phyloP scores from a whole-genome alignment of 2,797 vertebrate species.

The Lagocephalus sceleratus region DNA sequence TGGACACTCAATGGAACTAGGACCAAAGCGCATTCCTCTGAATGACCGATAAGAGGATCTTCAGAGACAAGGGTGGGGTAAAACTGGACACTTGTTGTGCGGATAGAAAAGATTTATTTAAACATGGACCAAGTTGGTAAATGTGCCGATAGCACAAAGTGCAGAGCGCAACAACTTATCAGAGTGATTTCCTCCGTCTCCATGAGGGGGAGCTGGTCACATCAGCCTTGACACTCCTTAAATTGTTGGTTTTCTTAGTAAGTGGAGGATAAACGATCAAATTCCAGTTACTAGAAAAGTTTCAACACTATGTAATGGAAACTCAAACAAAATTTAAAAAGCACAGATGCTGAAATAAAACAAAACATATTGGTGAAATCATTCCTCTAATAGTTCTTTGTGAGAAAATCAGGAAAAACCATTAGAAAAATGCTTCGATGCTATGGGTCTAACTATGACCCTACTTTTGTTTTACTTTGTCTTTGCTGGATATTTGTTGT shows the following conservation, averaged over 20 bases:
- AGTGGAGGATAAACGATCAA: conserved; percentile 3
- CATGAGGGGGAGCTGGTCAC: conserved; percentile 28
- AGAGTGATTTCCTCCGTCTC: background rate
- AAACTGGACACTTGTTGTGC: background rate
- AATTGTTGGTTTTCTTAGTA: background rate
- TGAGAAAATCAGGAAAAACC: too few species aligned
- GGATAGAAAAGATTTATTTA: background rate
- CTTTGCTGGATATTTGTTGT: too few species aligned
- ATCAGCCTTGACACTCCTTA: background rate
- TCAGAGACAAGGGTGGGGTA: conserved; percentile 2
- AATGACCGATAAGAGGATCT: conserved; percentile 30
- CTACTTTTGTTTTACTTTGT: too few species aligned
- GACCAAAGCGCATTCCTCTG: conserved; percentile 32
- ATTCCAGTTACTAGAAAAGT: conserved; percentile 21
- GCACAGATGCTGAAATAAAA: background rate
- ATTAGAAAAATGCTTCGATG: too few species aligned
- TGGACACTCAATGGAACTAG: conserved; percentile 10
- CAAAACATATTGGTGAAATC: too few species aligned
- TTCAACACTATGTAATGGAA: conserved; percentile 4
- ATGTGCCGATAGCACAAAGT: background rate
- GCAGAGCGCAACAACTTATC: too few species aligned
- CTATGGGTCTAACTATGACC: too few species aligned
- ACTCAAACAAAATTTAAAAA: background rate
- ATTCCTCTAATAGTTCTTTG: too few species aligned
- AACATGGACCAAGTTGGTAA: too few species aligned